phyloP scores from a whole-genome alignment of 2,797 vertebrate species.

The Chromis chromis region DNA sequence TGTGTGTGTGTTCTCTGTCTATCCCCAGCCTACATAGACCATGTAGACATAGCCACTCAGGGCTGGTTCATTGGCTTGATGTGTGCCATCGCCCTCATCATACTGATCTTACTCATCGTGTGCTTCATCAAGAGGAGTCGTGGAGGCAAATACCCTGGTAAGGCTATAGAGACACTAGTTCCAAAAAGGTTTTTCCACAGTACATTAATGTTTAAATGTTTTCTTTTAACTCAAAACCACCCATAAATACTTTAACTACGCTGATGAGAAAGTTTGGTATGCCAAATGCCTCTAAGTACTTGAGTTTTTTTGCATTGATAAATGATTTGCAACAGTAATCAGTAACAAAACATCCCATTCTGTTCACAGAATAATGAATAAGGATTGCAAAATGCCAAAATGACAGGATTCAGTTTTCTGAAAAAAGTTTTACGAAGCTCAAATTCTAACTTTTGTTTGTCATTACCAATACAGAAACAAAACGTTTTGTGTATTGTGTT shows the following conservation, averaged over 20 bases:
- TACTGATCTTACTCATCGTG: slow-evolving; percentile 96
- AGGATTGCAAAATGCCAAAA: no score
- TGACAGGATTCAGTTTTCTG: neutral
- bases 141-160: slow-evolving; percentile 97
- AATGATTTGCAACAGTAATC: neutral
- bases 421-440: neutral
- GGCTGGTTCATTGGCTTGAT: slow-evolving; percentile 99
- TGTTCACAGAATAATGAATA: neutral
- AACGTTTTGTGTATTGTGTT: no score
- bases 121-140: slow-evolving; percentile 99
- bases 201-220: neutral
- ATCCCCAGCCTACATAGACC: slow-evolving; percentile 90
- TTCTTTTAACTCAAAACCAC: neutral
- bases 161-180: slow-evolving; percentile 9
- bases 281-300: no score
- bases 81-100: slow-evolving; percentile 97
- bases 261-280: no score
- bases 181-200: neutral
- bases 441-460: neutral
- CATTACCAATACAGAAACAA: neutral
- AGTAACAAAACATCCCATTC: neutral
- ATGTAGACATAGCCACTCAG: slow-evolving; percentile 96
- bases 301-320: no score
- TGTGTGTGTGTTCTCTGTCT: slow-evolving; percentile 28
- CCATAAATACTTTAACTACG: no score